Conservation (phyloP, 2,113 vertebrate species). For the Lates calcarifer region DNA sequence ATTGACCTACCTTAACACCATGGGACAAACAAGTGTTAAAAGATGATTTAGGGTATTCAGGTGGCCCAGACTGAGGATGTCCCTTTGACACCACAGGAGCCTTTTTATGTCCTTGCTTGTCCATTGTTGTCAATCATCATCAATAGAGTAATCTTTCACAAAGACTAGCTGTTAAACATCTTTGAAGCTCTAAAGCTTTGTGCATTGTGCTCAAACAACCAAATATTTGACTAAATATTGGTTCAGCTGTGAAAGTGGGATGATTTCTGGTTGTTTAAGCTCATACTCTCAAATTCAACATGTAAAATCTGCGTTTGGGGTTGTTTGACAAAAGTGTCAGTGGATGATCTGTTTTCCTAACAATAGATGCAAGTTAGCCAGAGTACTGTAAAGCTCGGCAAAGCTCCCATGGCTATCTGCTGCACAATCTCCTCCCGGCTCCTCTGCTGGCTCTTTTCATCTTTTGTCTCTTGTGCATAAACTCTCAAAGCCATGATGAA, state of each 20-base stretch:
- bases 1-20: neutral
- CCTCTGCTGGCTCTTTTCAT: conserved; percentile 59
- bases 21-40: neutral
- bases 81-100: neutral
- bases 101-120: neutral
- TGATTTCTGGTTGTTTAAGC: conserved; percentile 7
- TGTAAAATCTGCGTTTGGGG: conserved; percentile 33
- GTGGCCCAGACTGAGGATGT: neutral
- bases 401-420: conserved; percentile 49
- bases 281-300: conserved; percentile 31
- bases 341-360: conserved; percentile 30
- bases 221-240: conserved; percentile 7
- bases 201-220: neutral
- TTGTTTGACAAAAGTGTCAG: conserved; percentile 21
- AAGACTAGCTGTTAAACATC: neutral
- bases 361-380: conserved; percentile 40
- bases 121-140: neutral
- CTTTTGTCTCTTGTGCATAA: conserved; percentile 57
- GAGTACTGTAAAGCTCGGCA: conserved; percentile 12
- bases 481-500: conserved; percentile 35
- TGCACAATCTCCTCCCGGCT: conserved; percentile 54
- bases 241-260: conserved; percentile 15
- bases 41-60: neutral
- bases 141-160: neutral
- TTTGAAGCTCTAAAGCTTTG: neutral